A percentile compares a stretch with the other conserved stretches of the same genome.
phyloP scores from a whole-genome alignment of 1,140 invertebrate genomes.

The Drosophila ironensis region DNA sequence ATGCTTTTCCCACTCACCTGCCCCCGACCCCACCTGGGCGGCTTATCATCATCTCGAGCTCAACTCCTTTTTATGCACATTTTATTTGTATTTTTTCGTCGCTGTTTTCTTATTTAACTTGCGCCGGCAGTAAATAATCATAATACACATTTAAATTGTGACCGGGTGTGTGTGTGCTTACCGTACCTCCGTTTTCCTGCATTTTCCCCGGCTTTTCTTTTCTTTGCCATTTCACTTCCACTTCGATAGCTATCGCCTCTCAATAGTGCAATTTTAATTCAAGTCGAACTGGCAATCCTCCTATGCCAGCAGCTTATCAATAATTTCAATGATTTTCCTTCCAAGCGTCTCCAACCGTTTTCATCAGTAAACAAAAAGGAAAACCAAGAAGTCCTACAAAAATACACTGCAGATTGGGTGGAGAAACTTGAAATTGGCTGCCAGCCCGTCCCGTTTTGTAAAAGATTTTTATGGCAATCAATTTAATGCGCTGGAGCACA shows the following conservation, averaged over 20 bases:
- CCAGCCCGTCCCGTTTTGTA: slow-evolving; percentile 29
- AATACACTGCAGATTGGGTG: not conserved
- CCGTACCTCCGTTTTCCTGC: slow-evolving; percentile 7
- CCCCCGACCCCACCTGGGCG: not conserved
- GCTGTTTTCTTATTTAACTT: slow-evolving; percentile 27
- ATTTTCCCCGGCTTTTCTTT: slow-evolving; percentile 6
- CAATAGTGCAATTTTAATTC: slow-evolving; percentile 66
- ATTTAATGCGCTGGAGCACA: slow-evolving; percentile 70
- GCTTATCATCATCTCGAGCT: slow-evolving; percentile 26
- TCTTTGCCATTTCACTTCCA: too few relatives aligned
- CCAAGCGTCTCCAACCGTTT: slow-evolving; percentile 16
- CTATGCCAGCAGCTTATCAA: slow-evolving; percentile 24
- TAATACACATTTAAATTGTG: slow-evolving; percentile 76
- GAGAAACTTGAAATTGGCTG: slow-evolving; percentile 39
- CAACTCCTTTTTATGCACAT: slow-evolving; percentile 18
- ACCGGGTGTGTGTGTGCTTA: slow-evolving; percentile 24
- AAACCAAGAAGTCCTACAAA: not conserved
- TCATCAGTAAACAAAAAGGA: not conserved
- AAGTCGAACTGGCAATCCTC: slow-evolving; percentile 26
- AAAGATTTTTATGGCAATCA: slow-evolving; percentile 72
- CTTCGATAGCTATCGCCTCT: slow-evolving; percentile 28
- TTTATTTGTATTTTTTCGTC: slow-evolving; percentile 35
- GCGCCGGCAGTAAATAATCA: slow-evolving; percentile 66
- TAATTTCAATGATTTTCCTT: slow-evolving; percentile 36
- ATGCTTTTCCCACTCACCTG: slow-evolving; percentile 7